A percentile compares a stretch with the other conserved stretches of the same genome.
Conservation (phyloP, 2,888 invertebrate genomes). For the Ditylenchus weischeri region DNA sequence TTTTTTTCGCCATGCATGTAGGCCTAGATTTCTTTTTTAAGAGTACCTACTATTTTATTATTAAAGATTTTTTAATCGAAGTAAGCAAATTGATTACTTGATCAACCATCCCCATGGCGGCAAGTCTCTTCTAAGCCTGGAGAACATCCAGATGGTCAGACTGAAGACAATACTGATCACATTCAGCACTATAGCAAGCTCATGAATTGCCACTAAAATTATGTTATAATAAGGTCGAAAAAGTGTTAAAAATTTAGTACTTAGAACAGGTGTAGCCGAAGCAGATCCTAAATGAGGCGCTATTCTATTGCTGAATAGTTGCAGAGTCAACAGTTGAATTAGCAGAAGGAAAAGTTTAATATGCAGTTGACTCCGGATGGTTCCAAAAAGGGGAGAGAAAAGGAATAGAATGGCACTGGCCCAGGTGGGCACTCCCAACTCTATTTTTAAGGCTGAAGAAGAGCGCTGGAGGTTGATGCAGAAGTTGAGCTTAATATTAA, state of each 20-base stretch:
- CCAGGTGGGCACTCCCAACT: constrained; percentile 50
- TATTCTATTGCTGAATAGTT: constrained; percentile 53
- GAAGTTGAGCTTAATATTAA: constrained; percentile 48
- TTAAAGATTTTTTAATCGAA: neutral
- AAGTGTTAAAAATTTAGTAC: constrained; percentile 25
- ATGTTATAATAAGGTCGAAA: neutral
- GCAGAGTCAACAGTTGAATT: constrained; percentile 54
- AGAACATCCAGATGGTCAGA: constrained; percentile 42
- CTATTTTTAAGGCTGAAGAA: constrained; percentile 49
- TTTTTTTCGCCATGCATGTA: too few relatives aligned
- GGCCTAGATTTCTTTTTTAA: too few relatives aligned
- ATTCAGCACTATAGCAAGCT: constrained; percentile 54
- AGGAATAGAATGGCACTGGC: constrained; percentile 51
- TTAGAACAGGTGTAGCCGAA: constrained; percentile 49
- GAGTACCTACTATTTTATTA: too few relatives aligned
- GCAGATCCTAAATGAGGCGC: constrained; percentile 52
- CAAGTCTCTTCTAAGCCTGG: constrained; percentile 43
- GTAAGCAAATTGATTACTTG: constrained; percentile 31
- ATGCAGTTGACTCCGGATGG: constrained; percentile 44
- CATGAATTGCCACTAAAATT: constrained; percentile 54
- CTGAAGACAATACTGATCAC: constrained; percentile 48
- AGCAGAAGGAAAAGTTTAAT: constrained; percentile 53
- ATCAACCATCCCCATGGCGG: constrained; percentile 54
- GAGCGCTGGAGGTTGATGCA: constrained; percentile 55
- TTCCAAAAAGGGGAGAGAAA: constrained; percentile 51